phyloP scores from a whole-genome alignment of 2,888 invertebrate species.

The Cylindroiulus punctatus region DNA sequence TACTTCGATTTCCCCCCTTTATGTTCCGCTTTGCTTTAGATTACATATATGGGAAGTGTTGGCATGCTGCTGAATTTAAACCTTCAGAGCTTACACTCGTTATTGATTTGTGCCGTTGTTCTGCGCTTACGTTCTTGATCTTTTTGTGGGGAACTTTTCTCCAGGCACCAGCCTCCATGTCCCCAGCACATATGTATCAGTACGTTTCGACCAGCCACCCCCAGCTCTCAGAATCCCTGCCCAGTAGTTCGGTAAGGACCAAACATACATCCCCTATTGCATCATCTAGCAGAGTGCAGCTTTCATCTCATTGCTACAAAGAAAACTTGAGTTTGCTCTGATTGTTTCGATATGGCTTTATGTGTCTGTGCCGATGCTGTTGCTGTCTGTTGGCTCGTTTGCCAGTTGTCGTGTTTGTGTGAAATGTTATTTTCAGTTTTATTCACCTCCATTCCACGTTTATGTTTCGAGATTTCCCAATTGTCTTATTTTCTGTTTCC shows the following conservation, averaged over 20 bases:
- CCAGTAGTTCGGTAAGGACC: conserved; percentile 58
- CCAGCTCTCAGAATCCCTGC: conserved; percentile 62
- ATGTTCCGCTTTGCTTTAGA: neutral
- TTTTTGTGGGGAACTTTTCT: conserved; percentile 59
- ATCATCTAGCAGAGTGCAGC: neutral
- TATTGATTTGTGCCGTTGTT: neutral
- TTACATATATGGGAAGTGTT: neutral
- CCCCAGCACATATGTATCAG: conserved; percentile 84
- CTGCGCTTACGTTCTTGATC: conserved; percentile 25
- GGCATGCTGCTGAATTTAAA: conserved; percentile 11
- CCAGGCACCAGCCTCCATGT: conserved; percentile 92
- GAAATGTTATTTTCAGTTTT: neutral
- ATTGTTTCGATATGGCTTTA: conserved; percentile 3
- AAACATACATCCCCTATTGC: conserved; percentile 4
- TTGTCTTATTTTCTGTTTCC: neutral
- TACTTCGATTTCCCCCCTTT: neutral
- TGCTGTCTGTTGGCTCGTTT: neutral
- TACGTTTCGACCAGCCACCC: conserved; percentile 68
- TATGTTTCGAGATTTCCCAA: neutral
- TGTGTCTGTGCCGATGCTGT: neutral
- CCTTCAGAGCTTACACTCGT: conserved; percentile 18
- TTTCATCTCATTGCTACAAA: conserved; percentile 3
- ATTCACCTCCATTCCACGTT: neutral
- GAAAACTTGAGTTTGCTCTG: conserved; percentile 10
- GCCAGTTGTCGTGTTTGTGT: neutral